A percentile compares a stretch with the other conserved stretches of the same genome.
Evolutionary conservation across 2,888 invertebrate genomes (phyloP).

Genomic region (Rhagonycha lutea): DNA sequence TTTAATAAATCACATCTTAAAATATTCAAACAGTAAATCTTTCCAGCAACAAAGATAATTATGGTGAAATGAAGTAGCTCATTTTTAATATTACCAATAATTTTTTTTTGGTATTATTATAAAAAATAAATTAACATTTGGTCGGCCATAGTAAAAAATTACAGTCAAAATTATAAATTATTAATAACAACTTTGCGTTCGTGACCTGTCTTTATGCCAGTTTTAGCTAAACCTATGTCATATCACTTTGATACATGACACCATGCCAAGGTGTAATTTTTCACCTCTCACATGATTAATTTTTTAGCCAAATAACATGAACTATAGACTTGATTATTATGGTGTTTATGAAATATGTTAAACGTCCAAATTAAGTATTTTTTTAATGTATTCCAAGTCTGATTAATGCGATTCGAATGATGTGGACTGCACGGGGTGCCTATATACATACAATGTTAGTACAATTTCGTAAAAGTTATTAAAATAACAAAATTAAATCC

Average conservation of each 20-base stretch:
- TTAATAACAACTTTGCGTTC: constrained; percentile 17
- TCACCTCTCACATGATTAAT: constrained; percentile 27
- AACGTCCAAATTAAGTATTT: constrained; percentile 7
- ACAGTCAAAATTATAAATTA: constrained; percentile 17
- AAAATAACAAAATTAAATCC: neutral
- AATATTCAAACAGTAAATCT: neutral
- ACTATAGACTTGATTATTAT: constrained; percentile 5
- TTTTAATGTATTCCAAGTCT: neutral
- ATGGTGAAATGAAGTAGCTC: neutral
- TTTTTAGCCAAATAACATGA: constrained; percentile 18
- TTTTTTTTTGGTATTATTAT: neutral
- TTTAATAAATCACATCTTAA: neutral
- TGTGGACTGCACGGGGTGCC: neutral
- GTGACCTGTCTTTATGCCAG: constrained; percentile 23
- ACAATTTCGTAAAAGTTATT: neutral
- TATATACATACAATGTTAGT: neutral
- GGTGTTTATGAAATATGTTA: constrained; percentile 9
- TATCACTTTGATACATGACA: constrained; percentile 29
- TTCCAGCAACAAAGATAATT: neutral
- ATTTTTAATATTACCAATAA: neutral
- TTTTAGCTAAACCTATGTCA: constrained; percentile 28
- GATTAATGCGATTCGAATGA: neutral
- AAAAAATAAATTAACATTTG: neutral
- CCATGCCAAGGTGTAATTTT: constrained; percentile 27
- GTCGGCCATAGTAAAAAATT: neutral